Base-by-base conservation (phyloP, 2,888 invertebrate genomes). In the Troides aeacus region DNA sequence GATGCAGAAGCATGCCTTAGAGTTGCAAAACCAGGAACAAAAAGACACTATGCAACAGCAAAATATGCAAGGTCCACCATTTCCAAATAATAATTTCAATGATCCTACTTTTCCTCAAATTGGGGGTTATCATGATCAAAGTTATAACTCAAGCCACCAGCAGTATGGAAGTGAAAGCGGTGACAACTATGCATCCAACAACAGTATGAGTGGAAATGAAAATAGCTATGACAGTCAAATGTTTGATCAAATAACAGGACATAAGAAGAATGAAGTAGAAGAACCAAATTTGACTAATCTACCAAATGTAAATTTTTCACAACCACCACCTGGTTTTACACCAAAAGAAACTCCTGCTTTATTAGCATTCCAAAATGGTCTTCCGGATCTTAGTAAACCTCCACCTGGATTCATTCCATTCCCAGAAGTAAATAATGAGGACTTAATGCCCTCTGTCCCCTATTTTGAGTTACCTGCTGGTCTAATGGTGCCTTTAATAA, bases 381-480 rank as follows among this genome's bases (percentile, higher is more conserved):
- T 95, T 83, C 97, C 97, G 57, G 97, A 97, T 89, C 94, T 97
- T 74, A 96, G 96, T 30, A 96, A 96, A 82, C 97, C 97, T 0
- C 97, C 97, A 0, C 97, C 97, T 7, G 97, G 97, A 46, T 97
- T 96, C 81, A 93, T 91, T 76, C 82, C 92, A 76, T 82, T 93
- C 86, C 82, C 86, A 15, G 92, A 93, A 74, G 78, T 90, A 69
- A 92, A 85, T 76, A 90, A 85, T 79, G 96, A 97, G 78, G 97
- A 97, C 73, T 90, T 97, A 74, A 95, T 97, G 90, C 99, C 99
- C 39, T 96, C 97, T 39, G 96, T 97, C 77, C 98, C 99, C 64
- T 99, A 99, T 87, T 99, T 97, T 85, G 99, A 99, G 84, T 93
- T 99, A 74, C 99, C 99, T 2, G 99, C 99, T 68, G 99, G 99